A percentile compares a stretch with the other conserved stretches of the same genome.
Evolutionary conservation across 2,888 invertebrate species (phyloP).

Genomic region (Actias luna): DNA sequence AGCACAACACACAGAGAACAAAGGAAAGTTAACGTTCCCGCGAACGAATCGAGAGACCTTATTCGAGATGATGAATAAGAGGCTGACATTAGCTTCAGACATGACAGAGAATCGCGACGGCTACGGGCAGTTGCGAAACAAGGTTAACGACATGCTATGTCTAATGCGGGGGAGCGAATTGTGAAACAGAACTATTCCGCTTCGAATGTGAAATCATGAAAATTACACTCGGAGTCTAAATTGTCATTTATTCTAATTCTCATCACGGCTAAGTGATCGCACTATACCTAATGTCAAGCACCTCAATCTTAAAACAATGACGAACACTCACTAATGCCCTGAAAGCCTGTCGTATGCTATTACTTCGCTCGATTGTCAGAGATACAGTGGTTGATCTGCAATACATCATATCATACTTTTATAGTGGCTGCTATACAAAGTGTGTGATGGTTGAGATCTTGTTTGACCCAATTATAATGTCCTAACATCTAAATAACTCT

Average conservation of each 20-base stretch:
- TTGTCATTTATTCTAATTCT: conserved; percentile 13
- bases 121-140: conserved; percentile 37
- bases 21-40: conserved; percentile 36
- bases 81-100: conserved; percentile 24
- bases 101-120: conserved; percentile 26
- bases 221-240: conserved; percentile 19
- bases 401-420: too few relatives aligned
- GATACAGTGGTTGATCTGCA: too few relatives aligned
- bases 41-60: conserved; percentile 25
- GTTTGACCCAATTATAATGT: too few relatives aligned
- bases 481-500: too few relatives aligned
- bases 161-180: conserved; percentile 22
- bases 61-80: conserved; percentile 27
- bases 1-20: conserved; percentile 37
- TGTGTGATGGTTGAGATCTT: too few relatives aligned
- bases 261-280: too few relatives aligned
- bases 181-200: conserved; percentile 25
- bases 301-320: too few relatives aligned
- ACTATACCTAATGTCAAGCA: too few relatives aligned
- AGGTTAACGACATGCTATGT: conserved; percentile 38
- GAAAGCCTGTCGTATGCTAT: too few relatives aligned
- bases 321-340: too few relatives aligned
- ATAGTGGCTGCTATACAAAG: too few relatives aligned
- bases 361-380: too few relatives aligned
- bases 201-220: conserved; percentile 28